phyloP scores from a whole-genome alignment of 23 tunicate species.

The Styela clava region DNA sequence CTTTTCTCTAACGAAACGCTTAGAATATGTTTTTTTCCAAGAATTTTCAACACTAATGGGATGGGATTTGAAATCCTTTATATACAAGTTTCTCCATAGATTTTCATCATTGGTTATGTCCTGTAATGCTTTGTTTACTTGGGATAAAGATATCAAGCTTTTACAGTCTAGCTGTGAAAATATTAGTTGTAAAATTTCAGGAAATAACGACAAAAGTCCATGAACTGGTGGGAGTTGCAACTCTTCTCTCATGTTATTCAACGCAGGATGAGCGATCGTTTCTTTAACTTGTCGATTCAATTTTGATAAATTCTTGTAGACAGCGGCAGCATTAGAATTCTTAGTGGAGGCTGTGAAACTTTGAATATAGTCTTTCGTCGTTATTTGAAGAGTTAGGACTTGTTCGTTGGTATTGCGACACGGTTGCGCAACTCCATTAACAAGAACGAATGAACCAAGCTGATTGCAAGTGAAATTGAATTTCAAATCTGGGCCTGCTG shows the following conservation, averaged over 20 bases:
- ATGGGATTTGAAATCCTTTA: constrained; percentile 33
- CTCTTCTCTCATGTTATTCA: constrained; percentile 75
- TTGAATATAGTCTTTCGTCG: constrained; percentile 41
- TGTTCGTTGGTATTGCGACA: constrained; percentile 71
- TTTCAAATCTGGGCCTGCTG: constrained; percentile 38
- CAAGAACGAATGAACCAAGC: constrained; percentile 61
- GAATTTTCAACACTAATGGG: not conserved
- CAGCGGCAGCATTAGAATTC: constrained; percentile 25
- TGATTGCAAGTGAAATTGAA: constrained; percentile 48
- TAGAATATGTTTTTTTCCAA: constrained; percentile 43
- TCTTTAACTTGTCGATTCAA: constrained; percentile 49
- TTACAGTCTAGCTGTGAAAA: constrained; percentile 41
- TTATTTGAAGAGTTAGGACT: constrained; percentile 60
- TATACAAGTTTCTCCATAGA: constrained; percentile 64
- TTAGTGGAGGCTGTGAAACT: constrained; percentile 27
- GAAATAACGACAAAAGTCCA: constrained; percentile 73
- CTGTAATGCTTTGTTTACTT: constrained; percentile 17
- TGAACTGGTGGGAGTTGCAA: constrained; percentile 72
- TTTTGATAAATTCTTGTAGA: constrained; percentile 51
- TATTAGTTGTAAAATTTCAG: constrained; percentile 50
- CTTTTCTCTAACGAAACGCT: constrained; percentile 32
- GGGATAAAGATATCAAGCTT: constrained; percentile 9
- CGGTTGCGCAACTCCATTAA: constrained; percentile 64
- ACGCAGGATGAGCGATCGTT: constrained; percentile 54
- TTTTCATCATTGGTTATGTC: constrained; percentile 47